Percentiles rank a stretch among this genome's conserved stretches.
Conservation (phyloP, 2,797 vertebrate species). For the Lepilemur septentrionalis region DNA sequence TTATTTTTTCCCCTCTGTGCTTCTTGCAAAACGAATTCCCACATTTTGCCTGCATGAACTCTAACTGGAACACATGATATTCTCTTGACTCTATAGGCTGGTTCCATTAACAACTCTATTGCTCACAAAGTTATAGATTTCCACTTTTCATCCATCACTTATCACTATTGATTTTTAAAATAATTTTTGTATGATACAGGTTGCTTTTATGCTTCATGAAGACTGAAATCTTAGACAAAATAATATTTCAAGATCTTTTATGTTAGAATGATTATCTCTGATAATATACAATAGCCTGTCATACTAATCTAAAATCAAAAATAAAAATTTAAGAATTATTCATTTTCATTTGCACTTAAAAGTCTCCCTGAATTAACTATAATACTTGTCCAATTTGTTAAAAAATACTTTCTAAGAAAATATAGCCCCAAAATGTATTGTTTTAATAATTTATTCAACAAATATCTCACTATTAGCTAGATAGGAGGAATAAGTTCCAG, state of each 20-base stretch:
- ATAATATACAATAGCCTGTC: background rate
- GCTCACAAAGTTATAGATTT: background rate
- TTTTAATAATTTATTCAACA: background rate
- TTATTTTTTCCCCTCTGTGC: background rate
- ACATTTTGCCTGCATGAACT: background rate
- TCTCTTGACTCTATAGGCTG: background rate
- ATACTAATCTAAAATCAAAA: background rate
- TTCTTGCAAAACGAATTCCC: background rate
- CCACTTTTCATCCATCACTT: background rate
- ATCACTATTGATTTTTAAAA: constrained; percentile 13
- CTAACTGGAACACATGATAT: background rate
- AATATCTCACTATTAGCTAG: background rate
- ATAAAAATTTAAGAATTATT: background rate
- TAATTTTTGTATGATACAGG: background rate
- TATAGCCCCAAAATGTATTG: background rate
- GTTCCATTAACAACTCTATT: background rate
- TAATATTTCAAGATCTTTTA: background rate
- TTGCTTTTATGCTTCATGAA: background rate
- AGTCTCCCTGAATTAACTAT: background rate
- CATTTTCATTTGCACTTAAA: background rate
- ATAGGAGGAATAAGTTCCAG: background rate
- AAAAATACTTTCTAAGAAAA: background rate
- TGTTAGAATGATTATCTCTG: background rate
- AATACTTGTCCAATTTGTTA: background rate
- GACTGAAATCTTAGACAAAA: background rate